Base-by-base conservation (phyloP, 2,113 vertebrate species). In the Boleophthalmus pectinirostris region DNA sequence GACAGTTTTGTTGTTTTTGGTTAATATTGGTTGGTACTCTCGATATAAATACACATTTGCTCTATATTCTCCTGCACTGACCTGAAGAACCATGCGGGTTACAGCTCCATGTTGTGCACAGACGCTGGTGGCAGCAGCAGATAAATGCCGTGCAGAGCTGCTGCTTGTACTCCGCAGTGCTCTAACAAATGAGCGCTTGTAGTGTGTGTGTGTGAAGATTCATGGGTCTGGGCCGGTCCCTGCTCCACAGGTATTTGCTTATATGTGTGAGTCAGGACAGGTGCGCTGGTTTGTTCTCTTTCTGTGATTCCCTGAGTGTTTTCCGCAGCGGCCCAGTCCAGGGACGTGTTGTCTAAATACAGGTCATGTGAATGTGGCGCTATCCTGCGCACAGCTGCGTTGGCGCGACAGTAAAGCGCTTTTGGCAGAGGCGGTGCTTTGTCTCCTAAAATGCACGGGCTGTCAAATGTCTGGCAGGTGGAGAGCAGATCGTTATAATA, bases 181-280 rank as follows among this genome's bases (percentile, higher is more conserved):
- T 82, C 65, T 85, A 83, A 87, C 82, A 78, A 90, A 92, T 86
- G 81, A 67, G 72, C 58, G 70, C 76, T 70, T 84, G 80, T 56
- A 68, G 54, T 79, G 69, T 82, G 65, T 78, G 70, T 75, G 71
- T 87, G 20, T 85, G 49, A 82, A 77, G 85, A 91, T 89, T 82
- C 78, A 86, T 81, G 66, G 66, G 60, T 82, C 51, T 77, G 14
- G 24, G 72, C 60, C 10, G 18, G 70, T 57, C 68, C 10, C 66
- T 21, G 73, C 23, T 54, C 69, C 71, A 49, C 10, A 25, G 63
- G 63, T 73, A 20, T 82, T 77, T 75, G 58, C 66, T 75, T 74
- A 5, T 38, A 47, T 73, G 33, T 71, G 75, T 38, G 64, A 24
- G 53, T 51, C 25, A 47, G 54, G 38, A 24, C 51, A 72, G 46